Percentiles rank a stretch among this genome's conserved stretches.
Conservation (phyloP, 2,113 vertebrate genomes). For the Oreochromis aureus region DNA sequence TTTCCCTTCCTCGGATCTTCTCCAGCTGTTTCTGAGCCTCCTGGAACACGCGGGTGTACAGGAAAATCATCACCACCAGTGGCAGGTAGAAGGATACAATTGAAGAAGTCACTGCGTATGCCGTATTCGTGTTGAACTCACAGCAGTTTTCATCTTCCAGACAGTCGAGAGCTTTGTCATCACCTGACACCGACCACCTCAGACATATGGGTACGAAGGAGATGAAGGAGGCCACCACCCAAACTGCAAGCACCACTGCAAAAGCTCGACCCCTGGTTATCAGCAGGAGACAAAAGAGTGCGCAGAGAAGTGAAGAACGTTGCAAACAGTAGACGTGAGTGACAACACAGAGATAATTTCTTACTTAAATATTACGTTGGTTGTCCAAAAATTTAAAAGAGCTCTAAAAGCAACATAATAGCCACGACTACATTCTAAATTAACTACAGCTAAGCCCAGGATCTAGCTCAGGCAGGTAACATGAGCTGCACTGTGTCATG, state of each 20-base stretch:
- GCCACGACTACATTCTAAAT: not conserved
- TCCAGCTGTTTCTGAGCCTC: constrained; percentile 89
- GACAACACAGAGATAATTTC: not conserved
- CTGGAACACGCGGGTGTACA: constrained; percentile 89
- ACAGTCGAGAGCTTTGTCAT: constrained; percentile 58
- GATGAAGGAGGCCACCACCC: constrained; percentile 88
- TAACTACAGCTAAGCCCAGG: not conserved
- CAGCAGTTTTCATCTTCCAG: constrained; percentile 76
- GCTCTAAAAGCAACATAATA: not conserved
- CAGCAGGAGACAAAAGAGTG: not conserved
- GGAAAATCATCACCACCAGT: constrained; percentile 89
- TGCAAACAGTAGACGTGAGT: not conserved
- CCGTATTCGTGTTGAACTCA: constrained; percentile 86
- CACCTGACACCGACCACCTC: constrained; percentile 78
- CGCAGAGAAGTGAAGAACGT: not conserved
- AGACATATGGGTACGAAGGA: constrained; percentile 95
- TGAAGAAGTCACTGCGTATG: constrained; percentile 88
- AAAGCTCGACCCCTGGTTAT: constrained; percentile 67
- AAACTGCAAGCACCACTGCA: constrained; percentile 82
- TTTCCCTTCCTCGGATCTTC: constrained; percentile 86
- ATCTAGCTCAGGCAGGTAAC: not conserved
- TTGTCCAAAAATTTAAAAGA: not conserved
- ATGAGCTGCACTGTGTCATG: not conserved
- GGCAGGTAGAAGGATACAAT: constrained; percentile 96
- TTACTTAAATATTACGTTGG: not conserved